phyloP scores from a whole-genome alignment of 2,797 vertebrate species.

The Manis javanica region DNA sequence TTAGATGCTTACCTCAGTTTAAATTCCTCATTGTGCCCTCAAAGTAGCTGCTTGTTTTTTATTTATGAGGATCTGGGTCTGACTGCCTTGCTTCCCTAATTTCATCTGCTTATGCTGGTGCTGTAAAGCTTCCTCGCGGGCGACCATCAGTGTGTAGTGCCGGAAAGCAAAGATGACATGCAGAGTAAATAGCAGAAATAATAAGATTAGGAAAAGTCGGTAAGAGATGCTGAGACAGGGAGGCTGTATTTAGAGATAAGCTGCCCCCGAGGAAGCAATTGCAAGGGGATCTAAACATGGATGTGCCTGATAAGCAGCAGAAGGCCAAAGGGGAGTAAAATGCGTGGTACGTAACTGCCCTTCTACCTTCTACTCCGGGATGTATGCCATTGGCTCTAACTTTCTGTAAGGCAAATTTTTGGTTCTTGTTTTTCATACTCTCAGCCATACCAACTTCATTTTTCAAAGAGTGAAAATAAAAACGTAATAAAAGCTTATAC shows the following conservation, averaged over 20 bases:
- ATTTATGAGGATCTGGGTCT: neutral
- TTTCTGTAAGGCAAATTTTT: neutral
- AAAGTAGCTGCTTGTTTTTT: neutral
- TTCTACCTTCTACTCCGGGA: neutral
- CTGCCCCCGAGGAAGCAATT: neutral
- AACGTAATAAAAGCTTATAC: neutral
- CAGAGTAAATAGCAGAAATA: constrained; percentile 75
- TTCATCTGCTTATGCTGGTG: constrained; percentile 56
- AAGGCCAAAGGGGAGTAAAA: constrained; percentile 3
- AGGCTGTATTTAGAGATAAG: constrained; percentile 16
- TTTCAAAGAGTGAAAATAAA: constrained; percentile 17
- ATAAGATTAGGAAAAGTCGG: constrained; percentile 72
- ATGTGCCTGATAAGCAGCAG: neutral
- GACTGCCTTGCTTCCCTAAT: constrained; percentile 3
- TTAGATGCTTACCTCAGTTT: neutral
- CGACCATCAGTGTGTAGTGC: neutral
- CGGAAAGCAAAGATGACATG: constrained; percentile 53
- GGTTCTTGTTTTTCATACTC: neutral
- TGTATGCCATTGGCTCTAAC: neutral
- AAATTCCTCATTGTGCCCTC: neutral
- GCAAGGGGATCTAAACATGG: neutral
- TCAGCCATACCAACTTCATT: neutral
- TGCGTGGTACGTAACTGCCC: neutral
- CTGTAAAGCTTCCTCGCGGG: constrained; percentile 10
- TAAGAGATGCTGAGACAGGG: constrained; percentile 60